Evolutionary conservation across 2,888 invertebrate species (phyloP).

Genomic region (Sphaerophoria taeniata): DNA sequence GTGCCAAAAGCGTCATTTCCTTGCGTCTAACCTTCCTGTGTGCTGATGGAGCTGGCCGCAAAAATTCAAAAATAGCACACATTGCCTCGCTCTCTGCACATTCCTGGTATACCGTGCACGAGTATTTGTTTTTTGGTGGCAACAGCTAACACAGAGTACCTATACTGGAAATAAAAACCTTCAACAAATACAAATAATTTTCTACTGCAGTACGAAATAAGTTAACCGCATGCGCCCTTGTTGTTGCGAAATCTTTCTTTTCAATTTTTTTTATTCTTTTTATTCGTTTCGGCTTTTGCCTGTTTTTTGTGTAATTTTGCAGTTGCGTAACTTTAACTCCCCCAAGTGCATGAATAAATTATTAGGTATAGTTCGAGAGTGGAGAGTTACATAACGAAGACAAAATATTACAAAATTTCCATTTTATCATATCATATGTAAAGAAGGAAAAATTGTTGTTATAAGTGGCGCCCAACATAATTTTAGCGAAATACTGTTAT

Average conservation of each 20-base stretch:
- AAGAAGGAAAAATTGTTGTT: background rate
- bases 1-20: slow-evolving; percentile 36
- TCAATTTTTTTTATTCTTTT: slow-evolving; percentile 1
- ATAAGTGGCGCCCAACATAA: background rate
- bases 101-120: background rate
- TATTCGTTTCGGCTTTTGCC: no score
- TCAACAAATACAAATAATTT: slow-evolving; percentile 19
- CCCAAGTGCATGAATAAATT: slow-evolving; percentile 15
- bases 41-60: background rate
- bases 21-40: slow-evolving; percentile 15
- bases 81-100: background rate
- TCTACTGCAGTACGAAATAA: slow-evolving; percentile 43
- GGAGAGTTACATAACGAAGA: background rate
- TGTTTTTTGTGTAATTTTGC: slow-evolving; percentile 13
- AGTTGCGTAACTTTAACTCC: slow-evolving; percentile 36
- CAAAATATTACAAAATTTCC: no score
- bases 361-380: background rate
- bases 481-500: background rate
- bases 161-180: background rate
- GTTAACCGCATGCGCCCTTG: slow-evolving; percentile 55
- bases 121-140: slow-evolving; percentile 14
- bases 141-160: slow-evolving; percentile 2
- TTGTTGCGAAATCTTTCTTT: slow-evolving; percentile 17
- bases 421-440: no score
- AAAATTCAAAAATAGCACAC: slow-evolving; percentile 23